Conservation (phyloP, 2,888 invertebrate species). For the Drosophila silvestris region DNA sequence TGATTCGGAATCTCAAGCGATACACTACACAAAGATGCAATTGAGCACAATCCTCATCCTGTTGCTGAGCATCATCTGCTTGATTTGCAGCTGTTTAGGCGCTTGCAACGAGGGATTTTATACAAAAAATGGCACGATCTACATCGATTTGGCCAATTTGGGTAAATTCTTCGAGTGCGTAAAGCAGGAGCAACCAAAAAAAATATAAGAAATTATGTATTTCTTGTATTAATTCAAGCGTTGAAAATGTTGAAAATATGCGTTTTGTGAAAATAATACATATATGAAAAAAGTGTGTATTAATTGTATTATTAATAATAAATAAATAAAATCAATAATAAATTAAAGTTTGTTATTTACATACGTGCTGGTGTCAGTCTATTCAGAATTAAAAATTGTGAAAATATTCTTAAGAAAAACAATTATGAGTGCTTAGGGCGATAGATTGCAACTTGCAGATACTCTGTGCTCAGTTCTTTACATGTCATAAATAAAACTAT, state of each 20-base stretch:
- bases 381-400: not conserved
- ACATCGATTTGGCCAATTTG: conserved; percentile 44
- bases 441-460: not conserved
- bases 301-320: not conserved
- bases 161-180: conserved; percentile 40
- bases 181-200: conserved; percentile 13
- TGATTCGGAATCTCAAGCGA: conserved; percentile 22
- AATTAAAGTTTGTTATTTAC: not conserved
- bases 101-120: conserved; percentile 51
- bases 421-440: not conserved
- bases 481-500: not conserved
- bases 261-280: not conserved
- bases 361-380: not conserved
- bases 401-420: not conserved
- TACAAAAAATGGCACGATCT: conserved; percentile 40
- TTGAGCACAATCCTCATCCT: conserved; percentile 1
- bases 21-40: conserved; percentile 35
- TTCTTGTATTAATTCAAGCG: not conserved
- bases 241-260: too few relatives aligned
- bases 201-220: not conserved
- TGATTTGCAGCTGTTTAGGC: conserved; percentile 2
- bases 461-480: not conserved
- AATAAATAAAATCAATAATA: not conserved
- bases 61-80: conserved; percentile 16
- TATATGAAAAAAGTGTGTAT: not conserved